Percentiles rank a stretch among this genome's conserved stretches.
Conservation (phyloP, 2,797 vertebrate species). For the Ciconia nigra region DNA sequence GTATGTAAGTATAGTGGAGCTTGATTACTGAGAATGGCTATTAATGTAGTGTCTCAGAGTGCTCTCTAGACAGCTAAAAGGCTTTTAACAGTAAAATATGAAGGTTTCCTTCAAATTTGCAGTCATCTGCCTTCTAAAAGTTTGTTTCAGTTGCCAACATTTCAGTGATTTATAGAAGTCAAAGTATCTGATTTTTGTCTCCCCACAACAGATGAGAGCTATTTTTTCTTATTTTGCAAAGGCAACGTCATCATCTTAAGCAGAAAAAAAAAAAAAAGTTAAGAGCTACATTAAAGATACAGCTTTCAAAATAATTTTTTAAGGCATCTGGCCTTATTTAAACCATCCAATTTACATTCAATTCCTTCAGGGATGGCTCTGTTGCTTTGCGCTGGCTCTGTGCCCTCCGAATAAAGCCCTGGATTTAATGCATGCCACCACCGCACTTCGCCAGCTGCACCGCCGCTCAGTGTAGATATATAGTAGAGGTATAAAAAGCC, state of each 20-base stretch:
- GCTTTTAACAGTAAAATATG: conserved; percentile 38
- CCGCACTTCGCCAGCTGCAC: not conserved
- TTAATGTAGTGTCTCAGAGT: not conserved
- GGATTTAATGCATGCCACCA: conserved; percentile 62
- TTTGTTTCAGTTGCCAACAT: conserved; percentile 56
- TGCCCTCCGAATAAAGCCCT: conserved; percentile 58
- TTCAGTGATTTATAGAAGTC: conserved; percentile 55
- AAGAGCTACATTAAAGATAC: conserved; percentile 55
- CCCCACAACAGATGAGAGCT: conserved; percentile 34
- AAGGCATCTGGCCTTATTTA: conserved; percentile 77
- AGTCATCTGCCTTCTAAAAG: conserved; percentile 55
- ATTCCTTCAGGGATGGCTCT: conserved; percentile 67
- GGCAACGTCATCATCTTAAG: conserved; percentile 29
- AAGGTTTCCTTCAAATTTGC: conserved; percentile 36
- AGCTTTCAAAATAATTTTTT: conserved; percentile 53
- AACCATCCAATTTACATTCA: conserved; percentile 70
- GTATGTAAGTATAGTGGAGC: not conserved
- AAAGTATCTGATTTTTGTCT: conserved; percentile 66
- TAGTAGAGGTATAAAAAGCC: conserved; percentile 1
- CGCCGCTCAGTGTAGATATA: not conserved
- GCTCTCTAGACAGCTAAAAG: conserved; percentile 8
- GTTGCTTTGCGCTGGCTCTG: conserved; percentile 57
- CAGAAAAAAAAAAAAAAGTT: not conserved
- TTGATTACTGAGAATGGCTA: conserved; percentile 27
- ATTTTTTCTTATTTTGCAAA: conserved; percentile 37